Conservation (phyloP, 2,797 vertebrate genomes). For the Cuniculus paca region DNA sequence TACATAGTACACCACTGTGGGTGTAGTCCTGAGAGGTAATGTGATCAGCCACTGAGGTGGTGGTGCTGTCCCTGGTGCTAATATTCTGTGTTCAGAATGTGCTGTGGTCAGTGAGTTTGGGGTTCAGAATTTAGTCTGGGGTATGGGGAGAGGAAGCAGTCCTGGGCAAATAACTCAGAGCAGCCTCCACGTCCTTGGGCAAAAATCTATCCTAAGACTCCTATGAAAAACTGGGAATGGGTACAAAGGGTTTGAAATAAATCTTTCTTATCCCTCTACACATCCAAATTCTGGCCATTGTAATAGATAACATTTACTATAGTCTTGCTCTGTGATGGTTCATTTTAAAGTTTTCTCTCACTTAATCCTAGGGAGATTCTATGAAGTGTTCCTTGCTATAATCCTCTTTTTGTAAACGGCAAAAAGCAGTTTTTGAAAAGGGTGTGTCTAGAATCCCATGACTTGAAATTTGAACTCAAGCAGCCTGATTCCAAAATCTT, state of each 20-base stretch:
- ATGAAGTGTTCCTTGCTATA: not conserved
- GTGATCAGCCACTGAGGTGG: not conserved
- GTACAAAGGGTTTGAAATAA: not conserved
- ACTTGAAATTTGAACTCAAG: not conserved
- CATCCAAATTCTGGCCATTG: not conserved
- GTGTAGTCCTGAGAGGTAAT: not conserved
- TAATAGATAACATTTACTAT: not conserved
- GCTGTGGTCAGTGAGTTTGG: not conserved
- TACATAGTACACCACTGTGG: not conserved
- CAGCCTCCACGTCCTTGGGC: not conserved
- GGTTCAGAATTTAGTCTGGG: not conserved
- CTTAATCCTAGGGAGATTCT: not conserved
- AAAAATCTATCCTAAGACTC: not conserved
- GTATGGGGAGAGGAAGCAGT: not conserved
- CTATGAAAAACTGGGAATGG: not conserved
- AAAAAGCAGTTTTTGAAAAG: not conserved
- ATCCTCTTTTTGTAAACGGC: not conserved
- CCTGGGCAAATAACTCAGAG: not conserved
- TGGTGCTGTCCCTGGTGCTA: not conserved
- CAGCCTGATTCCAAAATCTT: not conserved
- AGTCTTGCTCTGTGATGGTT: not conserved
- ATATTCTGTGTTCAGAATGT: not conserved
- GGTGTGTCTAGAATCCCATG: not conserved
- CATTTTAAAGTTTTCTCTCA: not conserved
- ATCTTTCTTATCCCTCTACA: not conserved